These are phyloP conservation scores for Baccha elongata DNA, from an alignment of 2,888 invertebrate genomes.

Conservation along the genomic window DNA sequence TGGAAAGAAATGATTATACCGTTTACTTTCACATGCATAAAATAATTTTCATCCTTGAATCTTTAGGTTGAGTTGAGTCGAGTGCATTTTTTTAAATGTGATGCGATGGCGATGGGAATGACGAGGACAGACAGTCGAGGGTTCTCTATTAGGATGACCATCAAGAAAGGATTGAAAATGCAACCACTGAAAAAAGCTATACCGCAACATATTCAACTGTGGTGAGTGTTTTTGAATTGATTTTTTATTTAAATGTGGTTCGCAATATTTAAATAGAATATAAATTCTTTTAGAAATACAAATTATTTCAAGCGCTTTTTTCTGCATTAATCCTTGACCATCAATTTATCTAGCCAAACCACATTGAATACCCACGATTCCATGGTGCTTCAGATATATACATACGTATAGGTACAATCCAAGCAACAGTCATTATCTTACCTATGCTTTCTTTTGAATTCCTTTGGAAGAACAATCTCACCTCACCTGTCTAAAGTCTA, in stretches of 20 bases:
- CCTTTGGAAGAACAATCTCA: slow-evolving; percentile 32
- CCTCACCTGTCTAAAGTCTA: slow-evolving; percentile 52
- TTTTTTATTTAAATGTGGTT: neutral
- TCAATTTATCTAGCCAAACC: slow-evolving; percentile 27
- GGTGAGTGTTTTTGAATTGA: slow-evolving; percentile 4
- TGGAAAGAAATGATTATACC: slow-evolving; percentile 12
- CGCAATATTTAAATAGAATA: neutral
- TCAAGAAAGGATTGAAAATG: neutral
- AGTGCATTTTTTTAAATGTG: no score
- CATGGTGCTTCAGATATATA: neutral
- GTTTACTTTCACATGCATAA: slow-evolving; percentile 20
- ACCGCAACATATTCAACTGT: neutral
- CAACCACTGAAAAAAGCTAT: neutral
- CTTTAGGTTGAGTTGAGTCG: no score
- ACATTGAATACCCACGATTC: slow-evolving; percentile 14
- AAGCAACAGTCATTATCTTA: slow-evolving; percentile 60
- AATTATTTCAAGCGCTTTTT: neutral
- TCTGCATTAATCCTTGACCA: neutral
- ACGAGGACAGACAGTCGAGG: neutral
- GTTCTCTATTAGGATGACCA: neutral
- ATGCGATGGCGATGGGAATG: no score
- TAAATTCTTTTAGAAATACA: neutral
- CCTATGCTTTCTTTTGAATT: slow-evolving; percentile 39
- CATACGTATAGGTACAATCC: slow-evolving; percentile 15
- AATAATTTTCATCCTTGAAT: no score